Evolutionary conservation across 2,888 invertebrate genomes (phyloP), one percentile per base, ranked within the genome.

Genomic region (Eilema sororculum): DNA sequence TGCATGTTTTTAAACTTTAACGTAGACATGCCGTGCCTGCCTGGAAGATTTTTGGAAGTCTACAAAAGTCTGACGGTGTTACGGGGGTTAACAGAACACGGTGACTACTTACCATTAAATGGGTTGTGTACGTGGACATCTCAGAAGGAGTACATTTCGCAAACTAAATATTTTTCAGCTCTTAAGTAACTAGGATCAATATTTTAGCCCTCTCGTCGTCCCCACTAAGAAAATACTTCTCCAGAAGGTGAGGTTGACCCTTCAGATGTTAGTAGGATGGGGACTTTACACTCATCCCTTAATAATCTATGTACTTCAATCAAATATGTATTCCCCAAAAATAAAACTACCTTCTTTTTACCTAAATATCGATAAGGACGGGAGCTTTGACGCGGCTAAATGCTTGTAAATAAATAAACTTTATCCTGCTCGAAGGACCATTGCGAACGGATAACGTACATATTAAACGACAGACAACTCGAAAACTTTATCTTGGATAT

Each of bases 361-460:
- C 9, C n/a, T 9, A 52, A 2, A 52, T 2, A n/a, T 9, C n/a
- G 52, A 52, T 52, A 52, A 52, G 6, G 20, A 1, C 46, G 6
- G 46, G n/a, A 52, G n/a, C 9, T 20, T 52, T 52, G 52, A n/a
- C 52, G 52, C 52, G 20, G 2, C 52, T n/a, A n/a, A 52, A 52
- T 2, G 52, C n/a, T n/a, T n/a, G 52, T 52, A 9, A 52, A 52
- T 52, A 52, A 52, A 52, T 52, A 52, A 52, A 52, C 9, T 52
- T 52, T 52, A 52, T 52, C 52, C 52, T n/a, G 20, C 52, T 52
- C 52, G 52, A 52, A n/a, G 52, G 52, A 52, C 52, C 52, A n/a
- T 5, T 52, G n/a, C 9, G 52, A n/a, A 52, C 20, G n/a, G n/a
- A 52, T 52, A n/a, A 52, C 0, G 52, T 52, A n/a, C 52, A 52